Base-by-base conservation (phyloP, 2,888 invertebrate genomes). In the Galerucella nymphaeae region DNA sequence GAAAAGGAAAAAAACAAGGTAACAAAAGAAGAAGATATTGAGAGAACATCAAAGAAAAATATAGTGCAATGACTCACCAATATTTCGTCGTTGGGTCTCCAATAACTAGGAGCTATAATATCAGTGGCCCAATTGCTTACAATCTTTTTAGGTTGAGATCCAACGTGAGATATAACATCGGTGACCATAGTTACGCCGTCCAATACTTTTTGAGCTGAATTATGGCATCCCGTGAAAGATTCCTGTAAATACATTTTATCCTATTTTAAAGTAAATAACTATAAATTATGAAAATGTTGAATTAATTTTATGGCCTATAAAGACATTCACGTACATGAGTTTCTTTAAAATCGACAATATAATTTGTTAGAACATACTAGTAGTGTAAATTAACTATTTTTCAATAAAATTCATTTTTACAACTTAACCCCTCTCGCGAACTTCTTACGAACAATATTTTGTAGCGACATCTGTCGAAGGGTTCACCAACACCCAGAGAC, bases 71-170 rank as follows among this genome's bases (percentile, higher is more conserved):
- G 58, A 83, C 87, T 85, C 84, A 93, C 93, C 82, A 87, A 90
- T 75, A 94, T 94, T 83, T 93, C 91, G 77, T 91, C 87, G 84
- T 95, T 94, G 10, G 93, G 92, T 71, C 90, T 89, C 95, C 95
- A 95, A 85, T 95, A 95, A 50, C 90, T 89, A 0, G 95, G 95
- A 14, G 93, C 93, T 41, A 93, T 90, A 83, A 92, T 91, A 85
- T 94, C 94, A 1, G 94, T 91, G n/a, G 94, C 89, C 92, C 93
- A 93, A 72, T 91, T 90, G 38, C 90, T 89, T 1, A 94, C 81
- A 2, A 89, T 89, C 83, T 91, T 92, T 2, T 92, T 91, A n/a
- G 94, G 94, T 78, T 91, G 92, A 4, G 92, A 89, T 14, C 93
- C 90, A 20, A 93, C 91, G 79, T 88, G 92, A 30, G 88, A 87